phyloP scores from a whole-genome alignment of 2,113 vertebrate species.

The Verasper variegatus region DNA sequence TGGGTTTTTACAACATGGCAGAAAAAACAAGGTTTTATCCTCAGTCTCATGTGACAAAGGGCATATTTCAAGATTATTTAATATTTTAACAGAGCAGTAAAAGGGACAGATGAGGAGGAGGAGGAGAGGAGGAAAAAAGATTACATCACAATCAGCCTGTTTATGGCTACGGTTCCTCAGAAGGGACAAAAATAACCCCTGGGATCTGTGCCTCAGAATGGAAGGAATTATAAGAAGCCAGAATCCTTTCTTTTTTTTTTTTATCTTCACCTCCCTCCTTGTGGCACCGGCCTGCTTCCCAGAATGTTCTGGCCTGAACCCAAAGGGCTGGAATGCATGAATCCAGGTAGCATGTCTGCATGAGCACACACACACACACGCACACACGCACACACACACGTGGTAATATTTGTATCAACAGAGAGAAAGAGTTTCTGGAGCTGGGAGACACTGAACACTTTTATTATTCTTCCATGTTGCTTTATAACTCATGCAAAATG shows the following conservation, averaged over 20 bases:
- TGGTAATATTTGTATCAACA: not conserved
- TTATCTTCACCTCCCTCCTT: constrained; percentile 48
- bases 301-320: constrained; percentile 68
- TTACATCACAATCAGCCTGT: constrained; percentile 56
- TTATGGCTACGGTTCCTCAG: constrained; percentile 45
- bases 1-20: not conserved
- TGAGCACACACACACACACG: constrained; percentile 34
- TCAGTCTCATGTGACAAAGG: not conserved
- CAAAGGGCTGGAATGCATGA: constrained; percentile 77
- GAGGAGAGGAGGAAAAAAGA: constrained; percentile 7
- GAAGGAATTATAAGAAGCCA: constrained; percentile 57
- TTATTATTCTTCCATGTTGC: too few relatives aligned
- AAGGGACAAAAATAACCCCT: constrained; percentile 58
- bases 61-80: not conserved
- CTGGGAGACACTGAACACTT: not conserved
- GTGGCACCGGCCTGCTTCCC: constrained; percentile 40
- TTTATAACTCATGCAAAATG: not conserved
- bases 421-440: not conserved
- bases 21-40: not conserved
- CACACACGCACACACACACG: constrained; percentile 26
- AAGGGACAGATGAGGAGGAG: not conserved
- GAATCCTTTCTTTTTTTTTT: constrained; percentile 44
- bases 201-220: constrained; percentile 45
- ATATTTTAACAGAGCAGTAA: not conserved
- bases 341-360: constrained; percentile 76